Conservation (phyloP, 2,113 vertebrate species). For the Nanorana parkeri region DNA sequence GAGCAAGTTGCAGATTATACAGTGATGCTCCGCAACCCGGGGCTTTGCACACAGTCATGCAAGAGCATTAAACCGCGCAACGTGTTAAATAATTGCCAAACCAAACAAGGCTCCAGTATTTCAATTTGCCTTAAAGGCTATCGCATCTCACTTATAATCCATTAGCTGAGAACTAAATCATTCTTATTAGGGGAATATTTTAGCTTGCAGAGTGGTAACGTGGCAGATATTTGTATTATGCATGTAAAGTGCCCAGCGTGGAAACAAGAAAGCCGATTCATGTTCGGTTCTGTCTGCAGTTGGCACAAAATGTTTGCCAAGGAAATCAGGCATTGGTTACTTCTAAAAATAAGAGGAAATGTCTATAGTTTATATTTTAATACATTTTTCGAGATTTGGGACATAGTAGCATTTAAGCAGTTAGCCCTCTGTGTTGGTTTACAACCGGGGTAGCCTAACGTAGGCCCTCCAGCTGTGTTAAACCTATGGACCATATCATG, state of each 20-base stretch:
- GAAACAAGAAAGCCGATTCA: background rate
- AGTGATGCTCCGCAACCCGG: background rate
- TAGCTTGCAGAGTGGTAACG: slow-evolving; percentile 25
- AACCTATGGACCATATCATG: too few species aligned
- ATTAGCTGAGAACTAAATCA: slow-evolving; percentile 41
- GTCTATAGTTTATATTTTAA: too few species aligned
- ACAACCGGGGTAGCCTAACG: too few species aligned
- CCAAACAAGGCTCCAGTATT: slow-evolving; percentile 13
- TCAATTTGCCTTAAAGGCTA: slow-evolving; percentile 31
- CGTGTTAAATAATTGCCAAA: background rate
- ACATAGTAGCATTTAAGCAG: too few species aligned
- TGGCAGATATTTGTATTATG: slow-evolving; percentile 25
- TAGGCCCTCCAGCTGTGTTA: too few species aligned
- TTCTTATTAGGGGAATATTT: slow-evolving; percentile 50
- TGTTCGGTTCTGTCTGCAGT: background rate
- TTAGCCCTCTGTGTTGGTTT: too few species aligned
- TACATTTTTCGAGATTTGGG: too few species aligned
- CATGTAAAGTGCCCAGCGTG: slow-evolving; percentile 8
- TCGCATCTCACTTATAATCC: slow-evolving; percentile 38
- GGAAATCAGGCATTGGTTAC: background rate
- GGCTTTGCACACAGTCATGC: background rate
- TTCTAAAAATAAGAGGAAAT: background rate
- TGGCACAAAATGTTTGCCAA: slow-evolving; percentile 3
- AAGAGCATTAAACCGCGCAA: slow-evolving; percentile 23
- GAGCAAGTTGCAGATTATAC: background rate